Base-by-base conservation (phyloP, 2,888 invertebrate species). In the Prenolepis imparis region DNA sequence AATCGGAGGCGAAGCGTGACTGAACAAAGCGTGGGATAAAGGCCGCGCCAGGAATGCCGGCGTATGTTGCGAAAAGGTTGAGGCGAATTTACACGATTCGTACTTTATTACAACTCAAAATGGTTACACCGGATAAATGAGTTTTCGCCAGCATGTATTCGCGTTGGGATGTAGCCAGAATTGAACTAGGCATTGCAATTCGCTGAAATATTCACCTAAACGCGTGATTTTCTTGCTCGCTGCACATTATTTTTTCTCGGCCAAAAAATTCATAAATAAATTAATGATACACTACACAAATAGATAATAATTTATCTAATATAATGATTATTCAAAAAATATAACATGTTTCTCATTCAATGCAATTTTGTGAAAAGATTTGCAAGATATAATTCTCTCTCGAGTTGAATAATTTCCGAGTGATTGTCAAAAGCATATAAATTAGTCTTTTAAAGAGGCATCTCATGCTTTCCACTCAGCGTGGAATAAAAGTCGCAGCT, bases 1-100 rank as follows among this genome's bases (percentile, higher is more conserved):
- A 88, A 85, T 85, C 82, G 72, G 64, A 74, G 73, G 73, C 83
- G 73, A 88, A 52, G 75, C 32, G 44, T 59, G 81, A 77, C 68
- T 57, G 64, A 63, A 74, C 77, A 84, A 89, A 89, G 84, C 73
- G 74, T 41, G 57, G 77, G 48, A 84, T 84, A 80, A 88, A 84
- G 75, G 44, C 68, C 28, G 63, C 66, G 64, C 39, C 21, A 72
- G 73, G 81, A 83, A 87, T 83, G 57, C 63, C 28, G 41, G n/a
- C 63, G 39, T 32, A 41, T 61, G 57, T 78, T 70, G 68, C 84
- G 63, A 88, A 84, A 52, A 84, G 81, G 68, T 88, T 74, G 44
- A 80, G 36, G 32, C 18, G 72, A 80, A 80, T 72, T 72, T 72
- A 72, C 59, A 72, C 78, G 44, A 59, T 59, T 59, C 18, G 32